Base-by-base conservation (phyloP, 2,797 vertebrate genomes). In the Craterocephalus amniculus region DNA sequence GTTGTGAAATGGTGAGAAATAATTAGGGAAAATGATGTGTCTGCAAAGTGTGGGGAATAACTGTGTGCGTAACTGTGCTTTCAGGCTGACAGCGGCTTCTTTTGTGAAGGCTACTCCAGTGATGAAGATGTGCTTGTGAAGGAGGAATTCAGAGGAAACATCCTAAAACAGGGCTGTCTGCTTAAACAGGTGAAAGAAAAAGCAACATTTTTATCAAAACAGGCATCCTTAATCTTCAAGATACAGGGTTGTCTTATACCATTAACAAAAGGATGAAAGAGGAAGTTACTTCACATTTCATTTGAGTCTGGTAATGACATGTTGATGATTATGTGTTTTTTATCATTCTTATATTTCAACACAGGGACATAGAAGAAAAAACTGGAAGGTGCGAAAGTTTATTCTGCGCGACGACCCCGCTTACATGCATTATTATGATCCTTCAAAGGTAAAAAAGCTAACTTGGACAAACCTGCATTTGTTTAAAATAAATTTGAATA, bases 331-430 rank as follows among this genome's bases (percentile, higher is more conserved):
- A 0, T 29, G 16, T 48, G 32, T 24, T 40, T 11, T 45, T 4
- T 29, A 52, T 26, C 9, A 35, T 2, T 26, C 43, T 9, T 55
- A 8, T 67, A 2, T 68, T 69, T 61, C 76, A 83, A 83, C 38
- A 75, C 81, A 99, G 98, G 98, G 98, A 11, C 98, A 99, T 52
- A 91, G 94, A 70, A 95, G 96, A 71, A 99, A 97, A 91, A 99
- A 98, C 90, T 99, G 98, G 98, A 99, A 99, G 91, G 98, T 99
- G 71, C 93, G 98, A 11, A 99, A 98, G 79, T 99, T 99, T 70
- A 88, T 97, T 55, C 92, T 99, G 49, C 94, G 97, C 84, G 96
- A 98, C 0, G 95, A 99, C 75, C 98, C 97, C 13, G 97, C 97
- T 0, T 99, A 95, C 55, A 88, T 99, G 70, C 98, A 99, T 82